Evolutionary conservation across 2,797 vertebrate species (phyloP).

Genomic region (Todus mexicanus): DNA sequence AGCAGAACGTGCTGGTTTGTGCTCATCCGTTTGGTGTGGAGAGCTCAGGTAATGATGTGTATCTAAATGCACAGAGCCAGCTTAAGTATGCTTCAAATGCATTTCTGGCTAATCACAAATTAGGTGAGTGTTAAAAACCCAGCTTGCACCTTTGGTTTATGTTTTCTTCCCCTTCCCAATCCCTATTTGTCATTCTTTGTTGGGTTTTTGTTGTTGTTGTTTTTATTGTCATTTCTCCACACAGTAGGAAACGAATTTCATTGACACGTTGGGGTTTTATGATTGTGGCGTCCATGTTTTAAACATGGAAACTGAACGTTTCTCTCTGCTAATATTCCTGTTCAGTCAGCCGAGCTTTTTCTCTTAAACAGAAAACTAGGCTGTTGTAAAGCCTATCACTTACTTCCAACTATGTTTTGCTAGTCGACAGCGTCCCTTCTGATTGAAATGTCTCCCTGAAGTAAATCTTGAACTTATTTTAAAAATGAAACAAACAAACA

Average conservation of each 20-base stretch:
- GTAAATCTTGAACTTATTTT: neutral
- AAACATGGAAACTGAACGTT: neutral
- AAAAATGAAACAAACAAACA: neutral
- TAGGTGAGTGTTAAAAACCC: constrained; percentile 64
- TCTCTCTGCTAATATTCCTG: constrained; percentile 15
- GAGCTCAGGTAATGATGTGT: constrained; percentile 39
- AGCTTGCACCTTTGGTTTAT: neutral
- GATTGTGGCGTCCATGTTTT: constrained; percentile 23
- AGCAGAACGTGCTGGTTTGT: neutral
- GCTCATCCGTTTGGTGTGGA: neutral
- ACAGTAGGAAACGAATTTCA: neutral
- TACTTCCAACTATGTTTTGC: neutral
- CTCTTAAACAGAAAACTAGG: neutral
- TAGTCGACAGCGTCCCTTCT: neutral
- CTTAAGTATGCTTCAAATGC: constrained; percentile 55
- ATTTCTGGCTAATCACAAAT: constrained; percentile 56
- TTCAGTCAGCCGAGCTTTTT: neutral
- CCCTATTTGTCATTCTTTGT: neutral
- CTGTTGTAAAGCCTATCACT: neutral
- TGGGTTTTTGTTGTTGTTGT: neutral
- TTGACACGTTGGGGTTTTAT: constrained; percentile 37
- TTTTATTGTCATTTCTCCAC: neutral
- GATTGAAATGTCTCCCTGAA: neutral
- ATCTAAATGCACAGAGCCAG: constrained; percentile 55
- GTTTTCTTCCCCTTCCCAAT: constrained; percentile 16